These are phyloP conservation scores for Peromyscus eremicus DNA, from an alignment of 2,797 vertebrate species.

Conservation along the genomic window DNA sequence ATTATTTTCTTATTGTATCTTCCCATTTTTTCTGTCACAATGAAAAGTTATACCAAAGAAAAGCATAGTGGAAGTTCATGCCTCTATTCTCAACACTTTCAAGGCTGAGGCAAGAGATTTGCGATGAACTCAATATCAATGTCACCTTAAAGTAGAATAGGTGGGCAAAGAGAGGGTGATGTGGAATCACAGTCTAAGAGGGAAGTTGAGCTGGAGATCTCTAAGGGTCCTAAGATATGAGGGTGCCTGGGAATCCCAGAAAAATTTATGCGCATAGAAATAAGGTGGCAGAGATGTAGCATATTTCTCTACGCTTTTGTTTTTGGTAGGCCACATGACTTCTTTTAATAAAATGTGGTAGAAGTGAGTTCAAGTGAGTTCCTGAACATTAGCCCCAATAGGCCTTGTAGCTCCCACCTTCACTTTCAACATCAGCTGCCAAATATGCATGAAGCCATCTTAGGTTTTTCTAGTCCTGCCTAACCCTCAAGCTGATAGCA, in stretches of 20 bases:
- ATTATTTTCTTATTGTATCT: slow-evolving; percentile 1
- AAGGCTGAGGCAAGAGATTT: background rate
- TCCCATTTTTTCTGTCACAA: background rate
- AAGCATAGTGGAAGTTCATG: background rate
- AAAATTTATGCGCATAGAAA: background rate
- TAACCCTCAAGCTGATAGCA: background rate
- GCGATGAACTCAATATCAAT: background rate
- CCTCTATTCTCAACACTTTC: background rate
- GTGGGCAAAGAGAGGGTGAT: background rate
- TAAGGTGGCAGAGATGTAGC: background rate
- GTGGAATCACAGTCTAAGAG: background rate
- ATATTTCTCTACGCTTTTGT: background rate
- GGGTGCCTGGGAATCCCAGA: background rate
- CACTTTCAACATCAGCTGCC: background rate
- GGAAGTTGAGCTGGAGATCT: background rate
- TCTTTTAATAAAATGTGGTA: background rate
- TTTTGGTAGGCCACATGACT: background rate
- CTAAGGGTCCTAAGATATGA: background rate
- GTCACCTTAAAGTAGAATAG: background rate
- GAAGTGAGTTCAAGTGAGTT: background rate
- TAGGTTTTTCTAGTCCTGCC: background rate
- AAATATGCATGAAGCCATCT: background rate
- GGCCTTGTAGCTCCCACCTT: background rate
- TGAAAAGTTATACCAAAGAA: slow-evolving; percentile 17
- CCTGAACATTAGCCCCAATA: background rate